phyloP scores from a whole-genome alignment of 2,797 vertebrate species.

The Pangasius djambal region DNA sequence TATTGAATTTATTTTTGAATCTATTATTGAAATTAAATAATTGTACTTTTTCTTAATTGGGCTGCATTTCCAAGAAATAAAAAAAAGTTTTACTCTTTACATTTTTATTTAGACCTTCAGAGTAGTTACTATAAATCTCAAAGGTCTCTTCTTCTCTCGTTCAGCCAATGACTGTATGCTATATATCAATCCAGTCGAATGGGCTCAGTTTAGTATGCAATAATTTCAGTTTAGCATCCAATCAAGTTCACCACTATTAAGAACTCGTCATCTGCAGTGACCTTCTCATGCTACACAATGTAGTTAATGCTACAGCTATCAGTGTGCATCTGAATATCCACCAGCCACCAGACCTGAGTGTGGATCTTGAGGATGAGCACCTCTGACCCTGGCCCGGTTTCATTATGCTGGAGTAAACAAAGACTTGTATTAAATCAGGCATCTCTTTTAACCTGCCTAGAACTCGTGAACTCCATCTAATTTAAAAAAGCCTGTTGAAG shows the following conservation, averaged over 20 bases:
- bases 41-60: too few species aligned
- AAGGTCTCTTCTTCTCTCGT: not conserved
- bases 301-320: not conserved
- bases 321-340: not conserved
- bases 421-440: not conserved
- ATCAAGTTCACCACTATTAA: not conserved
- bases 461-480: not conserved
- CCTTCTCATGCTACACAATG: not conserved
- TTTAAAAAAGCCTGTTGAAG: not conserved
- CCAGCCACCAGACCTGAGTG: not conserved
- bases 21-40: too few species aligned
- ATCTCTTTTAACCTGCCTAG: not conserved
- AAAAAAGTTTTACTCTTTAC: too few species aligned
- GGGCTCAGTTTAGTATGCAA: not conserved
- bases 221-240: not conserved
- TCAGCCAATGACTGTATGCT: not conserved
- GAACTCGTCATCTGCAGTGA: conserved; percentile 4
- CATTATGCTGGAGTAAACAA: not conserved
- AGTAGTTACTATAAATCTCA: not conserved
- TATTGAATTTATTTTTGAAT: too few species aligned
- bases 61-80: too few species aligned
- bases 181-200: not conserved
- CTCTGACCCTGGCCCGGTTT: not conserved
- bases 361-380: not conserved
- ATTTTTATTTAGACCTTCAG: not conserved